phyloP scores from a whole-genome alignment of 2,113 vertebrate genomes.

The Anas platyrhynchos region DNA sequence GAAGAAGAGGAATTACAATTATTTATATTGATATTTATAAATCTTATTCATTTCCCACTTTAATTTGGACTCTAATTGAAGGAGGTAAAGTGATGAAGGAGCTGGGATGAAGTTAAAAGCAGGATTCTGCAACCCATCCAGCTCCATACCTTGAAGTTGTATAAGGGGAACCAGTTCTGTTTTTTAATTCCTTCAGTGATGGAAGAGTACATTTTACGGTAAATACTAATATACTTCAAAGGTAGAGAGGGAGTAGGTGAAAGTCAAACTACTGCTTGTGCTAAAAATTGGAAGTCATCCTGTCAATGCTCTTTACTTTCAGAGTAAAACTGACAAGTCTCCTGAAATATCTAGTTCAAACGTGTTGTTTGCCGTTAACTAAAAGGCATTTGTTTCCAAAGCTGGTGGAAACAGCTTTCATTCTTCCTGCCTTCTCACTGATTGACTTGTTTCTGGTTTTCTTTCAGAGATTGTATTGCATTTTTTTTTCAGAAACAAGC shows the following conservation, averaged over 20 bases:
- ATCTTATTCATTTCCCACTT: not conserved
- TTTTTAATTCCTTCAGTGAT: not conserved
- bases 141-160: not conserved
- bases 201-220: slow-evolving; percentile 1
- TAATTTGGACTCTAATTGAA: not conserved
- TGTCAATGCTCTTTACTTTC: slow-evolving; percentile 31
- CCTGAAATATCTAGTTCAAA: slow-evolving; percentile 60
- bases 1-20: not conserved
- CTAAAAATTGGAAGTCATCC: slow-evolving; percentile 20
- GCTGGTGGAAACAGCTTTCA: slow-evolving; percentile 28
- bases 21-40: not conserved
- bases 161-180: not conserved
- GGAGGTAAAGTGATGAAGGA: not conserved
- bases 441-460: slow-evolving; percentile 58
- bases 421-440: slow-evolving; percentile 30
- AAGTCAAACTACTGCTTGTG: slow-evolving; percentile 31
- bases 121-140: not conserved
- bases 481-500: slow-evolving; percentile 22
- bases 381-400: slow-evolving; percentile 29
- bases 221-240: slow-evolving; percentile 38
- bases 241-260: slow-evolving; percentile 17
- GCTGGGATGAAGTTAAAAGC: not conserved
- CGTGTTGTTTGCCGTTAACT: not conserved
- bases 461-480: slow-evolving; percentile 30
- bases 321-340: slow-evolving; percentile 34